Conservation (phyloP, 2,113 vertebrate genomes). For the Nothoprocta perdicaria region DNA sequence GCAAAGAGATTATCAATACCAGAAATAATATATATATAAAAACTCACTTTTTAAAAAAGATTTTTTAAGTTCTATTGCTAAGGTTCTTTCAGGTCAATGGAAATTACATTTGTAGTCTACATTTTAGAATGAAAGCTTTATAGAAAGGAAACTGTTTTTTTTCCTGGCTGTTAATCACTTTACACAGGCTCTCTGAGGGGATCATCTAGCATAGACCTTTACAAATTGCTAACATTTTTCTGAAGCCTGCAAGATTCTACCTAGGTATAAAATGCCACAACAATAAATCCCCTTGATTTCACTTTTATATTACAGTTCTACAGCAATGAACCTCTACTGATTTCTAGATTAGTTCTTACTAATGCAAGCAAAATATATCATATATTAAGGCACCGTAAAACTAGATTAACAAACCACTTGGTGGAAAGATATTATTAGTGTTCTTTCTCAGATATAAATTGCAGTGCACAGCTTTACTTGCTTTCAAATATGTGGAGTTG, state of each 20-base stretch:
- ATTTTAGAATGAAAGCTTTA: neutral
- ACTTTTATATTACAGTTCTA: neutral
- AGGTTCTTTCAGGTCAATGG: neutral
- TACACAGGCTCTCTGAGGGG: accelerated
- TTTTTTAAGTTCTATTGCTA: neutral
- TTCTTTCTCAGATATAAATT: neutral
- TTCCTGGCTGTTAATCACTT: neutral
- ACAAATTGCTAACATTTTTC: neutral
- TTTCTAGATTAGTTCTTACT: neutral
- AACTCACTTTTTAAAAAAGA: neutral
- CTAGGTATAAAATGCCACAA: neutral
- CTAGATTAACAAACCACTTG: neutral
- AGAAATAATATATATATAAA: neutral
- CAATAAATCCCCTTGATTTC: neutral
- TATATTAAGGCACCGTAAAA: neutral
- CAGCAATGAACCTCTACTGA: accelerated
- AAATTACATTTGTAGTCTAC: neutral
- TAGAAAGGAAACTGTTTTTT: neutral
- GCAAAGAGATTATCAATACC: neutral
- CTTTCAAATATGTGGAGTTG: neutral
- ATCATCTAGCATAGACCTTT: neutral
- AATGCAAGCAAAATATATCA: neutral
- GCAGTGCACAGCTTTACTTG: neutral
- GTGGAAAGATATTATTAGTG: neutral
- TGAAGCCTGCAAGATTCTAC: neutral